Evolutionary conservation across 2,797 vertebrate species (phyloP), one percentile per base, ranked within the genome.

Genomic region (Schizopygopsis malacanthus): DNA sequence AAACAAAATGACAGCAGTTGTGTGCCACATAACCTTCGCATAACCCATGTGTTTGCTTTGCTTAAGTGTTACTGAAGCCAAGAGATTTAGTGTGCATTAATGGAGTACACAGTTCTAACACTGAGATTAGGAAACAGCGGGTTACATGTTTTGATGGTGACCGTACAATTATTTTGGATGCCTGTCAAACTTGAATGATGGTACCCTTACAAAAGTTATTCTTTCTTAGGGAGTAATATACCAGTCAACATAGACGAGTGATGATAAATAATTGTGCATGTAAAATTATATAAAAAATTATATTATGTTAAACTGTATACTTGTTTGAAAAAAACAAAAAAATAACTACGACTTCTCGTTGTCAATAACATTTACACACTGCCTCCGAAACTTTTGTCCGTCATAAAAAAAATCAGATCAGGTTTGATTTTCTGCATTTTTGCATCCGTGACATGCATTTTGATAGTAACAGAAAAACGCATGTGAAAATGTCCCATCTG

Each of bases 21-120:
- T 50, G 15, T 73, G 69, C 67, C 67, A 52, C 77, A 73, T 80
- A 85, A 73, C 84, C 77, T 65, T 80, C 69, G 73, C 22, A 72
- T 50, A 41, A 79, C 54, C 18, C 41, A 47, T 61, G 18, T 63
- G 77, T 80, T 85, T 73, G 45, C 41, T 71, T 85, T 59, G 76
- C 69, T 72, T 52, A 52, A 50, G 84, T 73, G 41, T 63, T 50
- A 79, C 45, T 63, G 41, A 80, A 63, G 77, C 84, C 78, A 79
- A 37, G 65, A 85, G 83, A 85, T 56, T 71, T 85, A 59, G 69
- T 20, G 12, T 1, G 33, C 69, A 65, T 63, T 80, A 72, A 72
- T 73, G 28, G 28, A 15, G 77, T 22, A 41, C 13, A 85, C 76
- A 71, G 12, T 79, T 61, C 71, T 20, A 85, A 47, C 45, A 61